Evolutionary conservation across 2,888 invertebrate species (phyloP), one percentile per base, ranked within the genome.

Genomic region (Agapetus fuscipes): DNA sequence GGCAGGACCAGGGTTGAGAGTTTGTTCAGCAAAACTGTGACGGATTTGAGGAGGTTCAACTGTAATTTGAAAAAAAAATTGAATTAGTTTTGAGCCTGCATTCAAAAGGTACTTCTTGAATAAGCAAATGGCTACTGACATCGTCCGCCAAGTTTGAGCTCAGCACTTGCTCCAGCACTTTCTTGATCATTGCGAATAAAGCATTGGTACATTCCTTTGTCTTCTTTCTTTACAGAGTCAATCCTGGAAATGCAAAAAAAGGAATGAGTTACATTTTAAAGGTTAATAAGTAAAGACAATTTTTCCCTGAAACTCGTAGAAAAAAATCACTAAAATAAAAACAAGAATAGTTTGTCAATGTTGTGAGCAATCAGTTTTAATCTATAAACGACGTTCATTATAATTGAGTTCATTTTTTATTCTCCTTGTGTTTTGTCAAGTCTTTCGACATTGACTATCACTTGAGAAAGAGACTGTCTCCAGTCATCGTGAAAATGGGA

Each of bases 131-230:
- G 28, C 24, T 48, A 67, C 77, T 66, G 60, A 81, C 80, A 90
- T 68, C 89, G 72, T 61, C 94, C 93, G 54, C 94, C 95, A 41
- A 95, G 76, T 66, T 89, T 88, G 37, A 95, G 67, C 71, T 94
- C 93, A 34, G 87, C 90, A 38, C 87, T 88, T 2, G 89, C 89
- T 56, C 94, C 91, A 0, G 91, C 90, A 54, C 88, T 89, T 60
- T 93, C 91, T 57, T 89, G 87, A 53, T 90, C 91, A 57, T 93
- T 93, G 39, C 89, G 74, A 34, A 91, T 86, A 56, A 94, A 90
- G 59, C 95, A 95, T 58, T 95, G 95, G 61, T 94, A 95, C 93
- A 94, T 94, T 55, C 95, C 95, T 57, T 89, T 89, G 61, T 94
- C 94, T 62, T 90, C 89, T 54, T 93, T 87, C 61, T 88, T 83